Base-by-base conservation (phyloP, 2,888 invertebrate species). In the Sphaerophoria taeniata region DNA sequence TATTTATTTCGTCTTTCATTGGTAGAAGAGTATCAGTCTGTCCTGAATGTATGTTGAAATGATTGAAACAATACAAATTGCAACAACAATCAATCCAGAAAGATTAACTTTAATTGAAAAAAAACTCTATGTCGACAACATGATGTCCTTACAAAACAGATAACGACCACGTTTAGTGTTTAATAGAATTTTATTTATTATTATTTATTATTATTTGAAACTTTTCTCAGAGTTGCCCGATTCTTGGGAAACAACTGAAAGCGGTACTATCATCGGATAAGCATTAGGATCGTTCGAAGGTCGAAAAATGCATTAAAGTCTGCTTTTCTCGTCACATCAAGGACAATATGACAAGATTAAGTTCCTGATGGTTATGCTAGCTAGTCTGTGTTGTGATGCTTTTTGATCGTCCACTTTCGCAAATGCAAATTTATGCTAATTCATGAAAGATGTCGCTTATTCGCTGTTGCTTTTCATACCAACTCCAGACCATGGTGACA, bases 391-490 rank as follows among this genome's bases (percentile, higher is more conserved):
- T 58, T 60, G 60, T 39, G 12, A 24, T 12, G 6, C 24, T 51
- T 51, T 58, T 39, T 60, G 60, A 60, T 60, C 24, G 39, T 60
- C 60, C 39, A 60, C 60, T 60, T 43, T 60, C 11, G 24, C 12
- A 7, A 60, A 60, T 60, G 60, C 33, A 43, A 58, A 60, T 60
- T 60, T 60, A 60, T 60, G 39, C 43, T 60, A 60, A 60, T 60
- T 60, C 43, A 24, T 12, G 39, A 39, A 58, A 58, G 60, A 60
- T 60, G 39, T 43, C 39, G 60, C 39, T 36, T 39, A 24, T 43
- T 43, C 11, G 39, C 24, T 43, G 12, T 36, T 34, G 6, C 7
- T 12, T 39, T 7, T 39, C 6, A 6, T 16, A 4, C 16, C n/a
- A 11, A 11, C 34, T 34, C 5, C 12, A 51, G 24, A 24, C 12